Evolutionary conservation across 2,797 vertebrate genomes (phyloP), one percentile per base, ranked within the genome.

Genomic region (Cuculus canorus): DNA sequence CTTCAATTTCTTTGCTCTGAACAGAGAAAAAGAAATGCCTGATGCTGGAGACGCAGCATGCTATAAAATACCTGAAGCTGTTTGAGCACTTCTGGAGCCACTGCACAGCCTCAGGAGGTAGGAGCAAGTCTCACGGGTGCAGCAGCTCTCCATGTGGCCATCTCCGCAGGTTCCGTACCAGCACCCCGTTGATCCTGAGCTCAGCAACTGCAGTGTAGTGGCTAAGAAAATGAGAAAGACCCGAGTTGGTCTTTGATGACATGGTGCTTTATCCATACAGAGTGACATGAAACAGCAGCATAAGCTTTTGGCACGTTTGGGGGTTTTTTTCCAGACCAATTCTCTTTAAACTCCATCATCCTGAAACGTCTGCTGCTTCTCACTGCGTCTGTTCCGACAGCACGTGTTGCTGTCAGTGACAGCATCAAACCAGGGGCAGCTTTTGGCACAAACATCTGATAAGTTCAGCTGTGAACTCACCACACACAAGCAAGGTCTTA

Each of bases 221-320:
- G 10, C 50, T 54, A 15, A 19, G 17, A 48, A 56, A 48, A 25
- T 35, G n/a, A 24, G n/a, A 3, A 59, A 33, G n/a, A 10, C 23
- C 33, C 19, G 27, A 18, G 17, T 3, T 1, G 0, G 14, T 21
- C 23, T 32, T 81, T 2, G 1, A 3, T 14, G 60, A 28, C 4
- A 0, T 4, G 43, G 9, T 53, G 54, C 59, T 35, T 50, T 73
- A 47, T 37, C 41, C 41, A 9, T 14, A 53, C 18, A 82, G 21
- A 39, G 30, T 7, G 35, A 13, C 13, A 1, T 7, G 14, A 10
- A 71, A 48, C 11, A 53, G 35, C 39, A 57, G 18, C 0, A 2
- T 17, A 14, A 70, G 61, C 23, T 52, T 79, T 25, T 61, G 23
- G 24, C 19, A 4, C 24, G 39, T n/a, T 68, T 77, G 19, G 45